Evolutionary conservation across 92 coral and sea anemone species (phyloP), one percentile per base, ranked within the genome.

Genomic region (Parazoanthus atlanticus): DNA sequence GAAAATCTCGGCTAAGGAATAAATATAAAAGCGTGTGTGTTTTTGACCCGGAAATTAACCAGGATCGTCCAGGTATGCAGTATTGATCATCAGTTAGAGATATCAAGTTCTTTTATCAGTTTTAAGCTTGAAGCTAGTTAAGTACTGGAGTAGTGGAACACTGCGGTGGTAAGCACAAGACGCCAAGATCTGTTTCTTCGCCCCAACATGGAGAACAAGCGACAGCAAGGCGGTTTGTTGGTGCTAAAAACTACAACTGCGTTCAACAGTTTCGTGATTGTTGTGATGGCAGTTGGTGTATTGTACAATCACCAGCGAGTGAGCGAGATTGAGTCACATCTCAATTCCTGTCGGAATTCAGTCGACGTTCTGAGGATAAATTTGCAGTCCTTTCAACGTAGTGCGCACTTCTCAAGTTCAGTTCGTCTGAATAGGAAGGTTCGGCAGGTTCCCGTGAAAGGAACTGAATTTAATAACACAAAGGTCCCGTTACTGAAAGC

Each of bases 241-340:
- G 58, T 78, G 81, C 28, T 78, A 78, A 78, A 78, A 78, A 46
- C 81, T n/a, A 43, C 81, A 40, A 78, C 58, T 43, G 81, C 81
- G 7, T 43, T 78, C 32, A 78, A 78, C 32, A 78, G 54, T 43
- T 12, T 78, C 56, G 2, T 25, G 33, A 78, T 78, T 47, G 29
- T 78, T 26, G 33, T 47, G 29, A 28, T n/a, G 31, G 82, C 23
- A 40, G 56, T 46, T 43, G 82, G 28, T 23, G 82, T 40, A 13
- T 12, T 78, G 5, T 46, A 78, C 82, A 46, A 78, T 26, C 61
- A 43, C 30, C 82, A 78, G 61, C 82, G 82, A 78, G 82, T 78
- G 19, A 78, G 33, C 82, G 82, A 78, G 31, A 41, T 78, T 43
- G 82, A 78, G 30, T 78, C 58, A 23, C 32, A 78, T 23, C 65